Conservation (phyloP, 2,113 vertebrate species). For the Plecturocebus donacophilus region DNA sequence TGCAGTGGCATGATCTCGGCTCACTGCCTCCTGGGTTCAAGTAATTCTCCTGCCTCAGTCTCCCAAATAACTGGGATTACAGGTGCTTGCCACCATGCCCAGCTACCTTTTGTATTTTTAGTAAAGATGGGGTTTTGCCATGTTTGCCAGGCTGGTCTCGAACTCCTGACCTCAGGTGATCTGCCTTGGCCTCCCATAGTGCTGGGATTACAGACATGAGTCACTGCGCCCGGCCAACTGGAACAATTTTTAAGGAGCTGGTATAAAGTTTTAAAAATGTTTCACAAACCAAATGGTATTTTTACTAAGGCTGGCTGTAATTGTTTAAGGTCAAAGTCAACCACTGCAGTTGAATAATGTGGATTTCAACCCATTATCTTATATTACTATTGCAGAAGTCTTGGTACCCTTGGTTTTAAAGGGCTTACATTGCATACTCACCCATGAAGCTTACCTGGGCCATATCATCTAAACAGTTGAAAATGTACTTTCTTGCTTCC, state of each 20-base stretch:
- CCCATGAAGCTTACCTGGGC: conserved; percentile 91
- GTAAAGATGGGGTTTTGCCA: too few relatives aligned
- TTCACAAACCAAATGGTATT: background rate
- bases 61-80: too few relatives aligned
- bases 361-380: background rate
- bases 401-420: background rate
- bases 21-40: too few relatives aligned
- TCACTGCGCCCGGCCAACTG: too few relatives aligned
- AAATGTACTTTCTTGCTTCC: conserved; percentile 98
- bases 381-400: background rate
- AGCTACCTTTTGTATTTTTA: too few relatives aligned
- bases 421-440: background rate
- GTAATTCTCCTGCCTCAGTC: too few relatives aligned
- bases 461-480: conserved; percentile 99
- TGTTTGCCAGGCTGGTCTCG: too few relatives aligned
- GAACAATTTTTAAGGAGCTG: background rate
- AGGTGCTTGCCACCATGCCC: too few relatives aligned
- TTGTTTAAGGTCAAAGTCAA: background rate
- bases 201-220: too few relatives aligned
- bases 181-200: too few relatives aligned
- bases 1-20: too few relatives aligned
- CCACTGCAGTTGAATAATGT: background rate
- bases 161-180: too few relatives aligned
- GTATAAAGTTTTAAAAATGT: background rate
- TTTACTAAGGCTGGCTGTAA: background rate